Conservation (phyloP, 2,888 invertebrate species). For the Brachypalpus laphriformis region DNA sequence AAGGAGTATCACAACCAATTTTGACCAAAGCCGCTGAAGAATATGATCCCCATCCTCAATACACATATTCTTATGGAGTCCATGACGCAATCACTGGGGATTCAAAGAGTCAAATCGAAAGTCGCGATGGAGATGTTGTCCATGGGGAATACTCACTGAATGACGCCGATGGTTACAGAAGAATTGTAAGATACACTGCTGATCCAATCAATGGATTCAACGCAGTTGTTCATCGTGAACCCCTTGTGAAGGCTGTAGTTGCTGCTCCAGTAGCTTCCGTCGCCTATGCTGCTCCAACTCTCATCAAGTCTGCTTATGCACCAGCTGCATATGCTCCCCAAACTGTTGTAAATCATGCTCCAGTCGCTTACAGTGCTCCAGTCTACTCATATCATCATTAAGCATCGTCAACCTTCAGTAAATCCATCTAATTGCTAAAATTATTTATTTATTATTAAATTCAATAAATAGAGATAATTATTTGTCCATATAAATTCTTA, state of each 20-base stretch:
- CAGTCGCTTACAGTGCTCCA: conserved; percentile 20
- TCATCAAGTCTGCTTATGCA: conserved; percentile 17
- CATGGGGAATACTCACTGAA: conserved; percentile 81
- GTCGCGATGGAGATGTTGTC: conserved; percentile 81
- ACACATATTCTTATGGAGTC: conserved; percentile 81
- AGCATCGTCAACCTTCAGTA: not conserved
- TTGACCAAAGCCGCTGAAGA: conserved; percentile 77
- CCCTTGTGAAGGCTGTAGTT: conserved; percentile 75
- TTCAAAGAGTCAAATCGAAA: conserved; percentile 81
- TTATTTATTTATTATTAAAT: not conserved
- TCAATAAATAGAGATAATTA: not conserved
- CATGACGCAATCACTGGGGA: conserved; percentile 81
- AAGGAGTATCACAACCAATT: conserved; percentile 75
- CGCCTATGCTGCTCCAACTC: conserved; percentile 48
- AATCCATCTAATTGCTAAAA: not conserved
- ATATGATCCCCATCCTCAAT: conserved; percentile 80
- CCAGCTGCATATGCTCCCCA: conserved; percentile 29
- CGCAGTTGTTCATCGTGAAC: conserved; percentile 79
- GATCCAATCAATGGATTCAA: conserved; percentile 81
- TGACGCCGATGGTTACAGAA: conserved; percentile 81
- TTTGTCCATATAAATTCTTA: not conserved
- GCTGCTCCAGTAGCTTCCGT: conserved; percentile 71
- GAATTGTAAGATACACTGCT: conserved; percentile 81
- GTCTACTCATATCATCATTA: conserved; percentile 28
- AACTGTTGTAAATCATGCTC: conserved; percentile 14